Evolutionary conservation across 2,113 vertebrate species (phyloP), one percentile per base, ranked within the genome.

Genomic region (Syngnathoides biaculeatus): DNA sequence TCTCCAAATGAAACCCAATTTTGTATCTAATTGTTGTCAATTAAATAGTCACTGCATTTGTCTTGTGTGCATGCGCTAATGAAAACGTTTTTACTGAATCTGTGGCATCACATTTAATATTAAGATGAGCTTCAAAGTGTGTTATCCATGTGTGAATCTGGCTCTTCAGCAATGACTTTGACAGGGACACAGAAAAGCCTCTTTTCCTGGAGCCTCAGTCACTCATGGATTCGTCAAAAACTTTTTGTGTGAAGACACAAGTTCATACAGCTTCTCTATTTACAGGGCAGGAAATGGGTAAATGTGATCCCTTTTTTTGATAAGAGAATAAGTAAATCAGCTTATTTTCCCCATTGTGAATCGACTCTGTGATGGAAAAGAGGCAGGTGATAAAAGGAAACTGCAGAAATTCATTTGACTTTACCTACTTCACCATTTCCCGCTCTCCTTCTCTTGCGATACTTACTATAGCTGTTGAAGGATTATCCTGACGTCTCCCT

Each of bases 321-420:
- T 79, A 84, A 74, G 43, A 39, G 47, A 83, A 79, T 83, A 76
- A 78, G 80, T 81, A 88, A 84, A 88, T 90, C 87, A 86, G 72
- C 75, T 87, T 84, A 81, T 70, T 81, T 64, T 53, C 68, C 62
- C 79, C 71, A 72, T 82, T 81, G 81, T 86, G 86, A 74, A 74
- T 77, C 64, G 79, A 83, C 75, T 78, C 11, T 0, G 70, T 8
- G 75, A 86, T 76, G 79, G 76, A 77, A 74, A 74, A 70, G 70
- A 79, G 68, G 77, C 81, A 82, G 71, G 72, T 80, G 87, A 88
- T 84, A 80, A 87, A 84, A 79, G 75, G 71, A 82, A 68, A 75
- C 63, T 68, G 65, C 24, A 70, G 68, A 77, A 75, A 66, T 83
- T 83, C 77, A 74, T 82, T 83, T 77, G 73, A 75, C 72, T 85